phyloP scores from a whole-genome alignment of 1,140 invertebrate species.

The Ceratosolen solmsi region DNA sequence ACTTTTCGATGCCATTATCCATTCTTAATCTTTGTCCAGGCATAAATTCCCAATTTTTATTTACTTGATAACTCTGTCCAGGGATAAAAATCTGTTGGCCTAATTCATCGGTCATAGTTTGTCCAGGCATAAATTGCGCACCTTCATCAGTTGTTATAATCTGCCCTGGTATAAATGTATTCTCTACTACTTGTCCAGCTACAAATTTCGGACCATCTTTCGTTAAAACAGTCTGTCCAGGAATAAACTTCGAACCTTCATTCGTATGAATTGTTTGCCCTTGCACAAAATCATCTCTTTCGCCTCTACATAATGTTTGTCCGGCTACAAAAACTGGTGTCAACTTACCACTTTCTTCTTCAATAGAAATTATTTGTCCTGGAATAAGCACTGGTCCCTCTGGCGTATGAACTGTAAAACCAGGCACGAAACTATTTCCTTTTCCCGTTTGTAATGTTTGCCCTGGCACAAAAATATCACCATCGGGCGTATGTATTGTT shows the following conservation, averaged over 20 bases:
- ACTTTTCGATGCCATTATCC: slow-evolving; percentile 68
- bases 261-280: slow-evolving; percentile 73
- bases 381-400: slow-evolving; percentile 80
- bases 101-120: slow-evolving; percentile 73
- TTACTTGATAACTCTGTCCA: slow-evolving; percentile 68
- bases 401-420: slow-evolving; percentile 80
- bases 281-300: slow-evolving; percentile 69
- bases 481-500: slow-evolving; percentile 79
- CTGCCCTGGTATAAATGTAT: slow-evolving; percentile 80
- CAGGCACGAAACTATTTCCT: slow-evolving; percentile 81
- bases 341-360: slow-evolving; percentile 59
- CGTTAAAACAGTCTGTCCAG: slow-evolving; percentile 79
- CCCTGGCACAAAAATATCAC: slow-evolving; percentile 81
- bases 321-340: slow-evolving; percentile 74
- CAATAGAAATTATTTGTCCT: slow-evolving; percentile 76
- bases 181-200: slow-evolving; percentile 77
- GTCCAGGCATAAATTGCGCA: slow-evolving; percentile 76
- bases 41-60: slow-evolving; percentile 70
- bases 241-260: slow-evolving; percentile 75
- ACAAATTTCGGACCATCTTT: slow-evolving; percentile 80
- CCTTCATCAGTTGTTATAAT: slow-evolving; percentile 77
- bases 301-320: slow-evolving; percentile 66
- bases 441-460: slow-evolving; percentile 81
- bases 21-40: slow-evolving; percentile 73
- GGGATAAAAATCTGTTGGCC: slow-evolving; percentile 74